Conservation (phyloP, 2,888 invertebrate genomes). For the Tetropium fuscum region DNA sequence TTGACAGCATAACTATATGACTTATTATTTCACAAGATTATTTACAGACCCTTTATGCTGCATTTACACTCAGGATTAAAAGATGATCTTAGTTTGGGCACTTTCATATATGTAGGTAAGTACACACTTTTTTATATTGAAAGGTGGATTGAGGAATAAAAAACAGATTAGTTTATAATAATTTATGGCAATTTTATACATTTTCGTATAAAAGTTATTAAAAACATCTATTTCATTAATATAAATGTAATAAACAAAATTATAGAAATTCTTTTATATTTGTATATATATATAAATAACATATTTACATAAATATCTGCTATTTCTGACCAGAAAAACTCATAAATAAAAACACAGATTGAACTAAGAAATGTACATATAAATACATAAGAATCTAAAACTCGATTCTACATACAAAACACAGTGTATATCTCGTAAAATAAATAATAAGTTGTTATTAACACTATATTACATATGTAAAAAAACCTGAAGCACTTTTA, state of each 20-base stretch:
- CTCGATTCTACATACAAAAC: constrained; percentile 17
- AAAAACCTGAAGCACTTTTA: constrained; percentile 49
- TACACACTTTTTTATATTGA: too few species aligned
- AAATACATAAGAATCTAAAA: constrained; percentile 27
- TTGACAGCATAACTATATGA: too few species aligned
- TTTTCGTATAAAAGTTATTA: constrained; percentile 63
- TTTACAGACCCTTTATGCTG: too few species aligned
- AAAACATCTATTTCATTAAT: constrained; percentile 58
- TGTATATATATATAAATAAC: constrained; percentile 60
- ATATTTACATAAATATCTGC: constrained; percentile 62
- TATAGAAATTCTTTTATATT: constrained; percentile 56
- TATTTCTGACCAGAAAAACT: constrained; percentile 65
- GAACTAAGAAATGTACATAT: constrained; percentile 52
- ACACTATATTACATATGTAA: constrained; percentile 45
- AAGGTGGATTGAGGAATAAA: background rate
- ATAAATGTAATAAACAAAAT: constrained; percentile 60
- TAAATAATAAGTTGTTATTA: constrained; percentile 43
- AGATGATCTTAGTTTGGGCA: too few species aligned
- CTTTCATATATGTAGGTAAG: too few species aligned
- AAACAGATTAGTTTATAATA: constrained; percentile 37
- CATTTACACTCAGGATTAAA: too few species aligned
- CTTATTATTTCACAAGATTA: too few species aligned
- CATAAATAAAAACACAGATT: constrained; percentile 60
- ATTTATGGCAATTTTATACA: constrained; percentile 59
- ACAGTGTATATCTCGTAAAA: constrained; percentile 44